These are phyloP conservation scores for Lomographa bimaculata DNA, from an alignment of 2,888 invertebrate genomes.

Conservation along the genomic window DNA sequence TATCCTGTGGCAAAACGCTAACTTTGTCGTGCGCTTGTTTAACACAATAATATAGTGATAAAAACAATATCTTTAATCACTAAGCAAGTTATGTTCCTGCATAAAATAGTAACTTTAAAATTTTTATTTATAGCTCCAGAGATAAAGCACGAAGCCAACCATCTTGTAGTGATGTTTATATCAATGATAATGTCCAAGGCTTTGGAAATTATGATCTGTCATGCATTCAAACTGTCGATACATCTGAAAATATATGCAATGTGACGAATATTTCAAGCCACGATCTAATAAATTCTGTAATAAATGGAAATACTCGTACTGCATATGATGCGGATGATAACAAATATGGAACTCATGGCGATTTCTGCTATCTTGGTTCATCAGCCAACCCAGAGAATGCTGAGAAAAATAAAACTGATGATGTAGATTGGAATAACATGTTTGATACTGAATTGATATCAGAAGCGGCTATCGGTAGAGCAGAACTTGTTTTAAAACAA, in stretches of 20 bases:
- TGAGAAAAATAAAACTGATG: conserved; percentile 2
- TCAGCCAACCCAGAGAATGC: background rate
- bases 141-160: too few relatives aligned
- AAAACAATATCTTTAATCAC: too few relatives aligned
- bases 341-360: too few relatives aligned
- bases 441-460: conserved; percentile 56
- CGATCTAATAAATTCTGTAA: conserved; percentile 12
- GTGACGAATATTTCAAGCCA: conserved; percentile 5
- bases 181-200: too few relatives aligned
- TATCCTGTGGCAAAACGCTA: too few relatives aligned
- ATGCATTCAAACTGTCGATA: conserved; percentile 19
- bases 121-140: conserved; percentile 16
- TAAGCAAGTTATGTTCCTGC: too few relatives aligned
- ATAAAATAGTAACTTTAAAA: too few relatives aligned
- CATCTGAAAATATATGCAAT: background rate
- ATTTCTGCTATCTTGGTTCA: background rate
- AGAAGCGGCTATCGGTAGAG: conserved; percentile 19
- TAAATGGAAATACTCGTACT: conserved; percentile 4
- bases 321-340: background rate
- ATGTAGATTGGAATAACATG: conserved; percentile 58
- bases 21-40: too few relatives aligned
- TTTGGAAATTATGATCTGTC: too few relatives aligned
- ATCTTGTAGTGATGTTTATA: too few relatives aligned
- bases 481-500: conserved; percentile 11
- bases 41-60: too few relatives aligned